These are phyloP conservation scores for Gnathonemus echidnorhynchus DNA, from an alignment of 2,113 vertebrate genomes.

Conservation along the genomic window DNA sequence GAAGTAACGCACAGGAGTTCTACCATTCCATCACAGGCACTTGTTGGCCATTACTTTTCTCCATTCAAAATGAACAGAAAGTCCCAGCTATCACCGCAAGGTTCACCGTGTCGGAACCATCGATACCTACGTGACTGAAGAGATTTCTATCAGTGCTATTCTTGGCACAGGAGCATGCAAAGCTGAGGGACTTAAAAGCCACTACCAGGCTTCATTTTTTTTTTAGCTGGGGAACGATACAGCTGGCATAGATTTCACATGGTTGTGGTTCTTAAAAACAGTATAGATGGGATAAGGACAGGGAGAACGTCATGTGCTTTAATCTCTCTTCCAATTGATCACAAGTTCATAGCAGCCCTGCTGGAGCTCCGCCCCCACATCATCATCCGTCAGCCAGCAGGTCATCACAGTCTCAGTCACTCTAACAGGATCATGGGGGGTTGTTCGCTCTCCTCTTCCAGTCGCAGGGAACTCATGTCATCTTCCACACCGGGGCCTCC, in stretches of 20 bases:
- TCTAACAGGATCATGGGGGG: conserved; percentile 91
- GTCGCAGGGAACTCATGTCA: conserved; percentile 71
- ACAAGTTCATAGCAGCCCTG: conserved; percentile 79
- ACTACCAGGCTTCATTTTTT: conserved; percentile 28
- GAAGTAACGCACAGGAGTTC: not conserved
- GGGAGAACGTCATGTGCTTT: conserved; percentile 56
- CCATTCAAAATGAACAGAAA: conserved; percentile 16
- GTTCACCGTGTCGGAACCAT: conserved; percentile 34
- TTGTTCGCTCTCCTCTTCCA: conserved; percentile 93
- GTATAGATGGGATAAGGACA: conserved; percentile 58
- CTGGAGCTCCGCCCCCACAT: conserved; percentile 61
- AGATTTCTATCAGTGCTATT: conserved; percentile 36
- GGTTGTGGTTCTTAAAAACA: conserved; percentile 44
- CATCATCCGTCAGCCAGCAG: conserved; percentile 51
- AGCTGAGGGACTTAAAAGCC: conserved; percentile 63
- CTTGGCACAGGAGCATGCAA: conserved; percentile 94
- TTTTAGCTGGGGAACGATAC: conserved; percentile 37
- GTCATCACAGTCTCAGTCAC: conserved; percentile 63
- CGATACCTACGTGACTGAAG: conserved; percentile 26
- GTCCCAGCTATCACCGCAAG: conserved; percentile 26
- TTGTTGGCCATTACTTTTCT: not conserved
- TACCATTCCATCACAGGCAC: not conserved
- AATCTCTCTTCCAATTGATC: conserved; percentile 62
- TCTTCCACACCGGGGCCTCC: conserved; percentile 84
- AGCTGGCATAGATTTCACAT: conserved; percentile 58